phyloP scores from a whole-genome alignment of 2,113 vertebrate species.

The Physeter macrocephalus region DNA sequence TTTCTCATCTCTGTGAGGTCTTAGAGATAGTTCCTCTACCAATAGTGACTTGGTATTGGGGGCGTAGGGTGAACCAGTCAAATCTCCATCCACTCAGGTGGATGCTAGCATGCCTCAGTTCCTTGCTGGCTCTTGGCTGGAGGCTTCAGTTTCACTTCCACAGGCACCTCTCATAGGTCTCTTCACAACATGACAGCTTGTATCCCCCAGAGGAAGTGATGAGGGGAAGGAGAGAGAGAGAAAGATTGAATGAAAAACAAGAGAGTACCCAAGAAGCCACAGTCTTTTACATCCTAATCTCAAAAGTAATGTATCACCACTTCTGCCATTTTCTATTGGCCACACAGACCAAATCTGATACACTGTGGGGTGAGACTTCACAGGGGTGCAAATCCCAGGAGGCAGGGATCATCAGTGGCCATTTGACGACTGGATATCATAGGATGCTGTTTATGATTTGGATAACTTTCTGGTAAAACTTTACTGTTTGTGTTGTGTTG shows the following conservation, averaged over 20 bases:
- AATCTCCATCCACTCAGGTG: background rate
- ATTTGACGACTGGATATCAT: background rate
- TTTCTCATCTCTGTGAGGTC: slow-evolving; percentile 3
- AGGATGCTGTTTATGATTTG: background rate
- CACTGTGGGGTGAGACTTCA: background rate
- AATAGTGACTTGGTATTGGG: background rate
- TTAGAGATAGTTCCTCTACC: background rate
- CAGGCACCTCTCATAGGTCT: background rate
- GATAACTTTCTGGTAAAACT: background rate
- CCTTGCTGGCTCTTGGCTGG: background rate
- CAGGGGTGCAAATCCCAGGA: rapidly evolving
- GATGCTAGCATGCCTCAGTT: background rate
- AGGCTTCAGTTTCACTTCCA: background rate
- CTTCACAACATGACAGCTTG: background rate
- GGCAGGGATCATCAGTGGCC: background rate
- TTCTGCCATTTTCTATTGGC: background rate
- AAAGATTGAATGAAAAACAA: background rate
- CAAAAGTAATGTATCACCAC: background rate
- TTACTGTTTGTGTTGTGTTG: background rate
- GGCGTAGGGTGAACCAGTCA: background rate
- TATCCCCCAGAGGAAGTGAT: background rate
- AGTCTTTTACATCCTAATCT: background rate
- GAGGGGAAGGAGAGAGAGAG: background rate
- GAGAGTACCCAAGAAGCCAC: background rate
- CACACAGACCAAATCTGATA: background rate